These are phyloP conservation scores for Ametastegia equiseti DNA, from an alignment of 2,888 invertebrate genomes.

Conservation along the genomic window DNA sequence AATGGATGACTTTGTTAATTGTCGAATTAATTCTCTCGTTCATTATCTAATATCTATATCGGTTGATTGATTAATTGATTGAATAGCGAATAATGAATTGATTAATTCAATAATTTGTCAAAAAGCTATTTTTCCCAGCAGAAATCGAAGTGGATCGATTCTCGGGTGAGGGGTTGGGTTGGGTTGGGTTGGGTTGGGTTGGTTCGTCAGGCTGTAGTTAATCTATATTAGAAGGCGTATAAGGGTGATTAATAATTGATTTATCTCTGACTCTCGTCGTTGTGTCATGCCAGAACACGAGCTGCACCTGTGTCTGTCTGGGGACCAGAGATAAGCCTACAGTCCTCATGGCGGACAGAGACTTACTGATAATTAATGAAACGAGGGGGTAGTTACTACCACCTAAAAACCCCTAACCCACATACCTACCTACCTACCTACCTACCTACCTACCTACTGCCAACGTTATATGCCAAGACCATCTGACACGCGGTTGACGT, in stretches of 20 bases:
- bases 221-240: constrained; percentile 14
- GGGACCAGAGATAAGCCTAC: constrained; percentile 23
- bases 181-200: not conserved
- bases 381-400: too few species aligned
- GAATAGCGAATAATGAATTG: too few species aligned
- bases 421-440: too few species aligned
- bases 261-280: constrained; percentile 17
- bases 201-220: not conserved
- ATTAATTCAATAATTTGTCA: too few species aligned
- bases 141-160: too few species aligned
- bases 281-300: not conserved
- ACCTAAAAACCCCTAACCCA: too few species aligned
- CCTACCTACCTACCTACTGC: too few species aligned
- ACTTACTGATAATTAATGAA: constrained; percentile 38
- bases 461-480: not conserved
- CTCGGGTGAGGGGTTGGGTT: not conserved
- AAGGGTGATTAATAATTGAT: constrained; percentile 36
- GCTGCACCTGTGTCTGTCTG: constrained; percentile 27
- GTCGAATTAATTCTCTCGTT: too few species aligned
- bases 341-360: not conserved
- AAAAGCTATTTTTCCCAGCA: too few species aligned
- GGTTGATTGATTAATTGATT: too few species aligned
- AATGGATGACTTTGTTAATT: too few species aligned
- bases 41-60: too few species aligned
- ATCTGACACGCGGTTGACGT: constrained; percentile 33